A percentile compares a stretch with the other conserved stretches of the same genome.
phyloP scores from a whole-genome alignment of 2,888 invertebrate genomes.

The Tiphia femorata region DNA sequence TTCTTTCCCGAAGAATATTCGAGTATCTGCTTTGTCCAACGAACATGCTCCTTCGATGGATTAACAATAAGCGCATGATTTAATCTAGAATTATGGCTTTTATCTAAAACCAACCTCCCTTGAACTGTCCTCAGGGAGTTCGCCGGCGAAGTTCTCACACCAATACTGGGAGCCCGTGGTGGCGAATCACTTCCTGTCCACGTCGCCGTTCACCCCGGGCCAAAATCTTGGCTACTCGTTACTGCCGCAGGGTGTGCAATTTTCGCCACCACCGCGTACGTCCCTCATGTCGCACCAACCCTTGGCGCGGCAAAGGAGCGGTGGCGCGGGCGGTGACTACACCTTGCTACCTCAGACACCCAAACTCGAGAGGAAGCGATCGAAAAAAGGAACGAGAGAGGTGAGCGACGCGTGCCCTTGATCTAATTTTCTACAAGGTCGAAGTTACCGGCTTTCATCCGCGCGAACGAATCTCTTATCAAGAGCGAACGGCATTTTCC shows the following conservation, averaged over 20 bases:
- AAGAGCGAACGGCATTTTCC: background rate
- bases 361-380: conserved; percentile 62
- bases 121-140: conserved; percentile 67
- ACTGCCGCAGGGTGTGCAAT: conserved; percentile 59
- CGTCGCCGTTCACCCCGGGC: conserved; percentile 74
- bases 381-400: conserved; percentile 61
- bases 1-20: too few species aligned
- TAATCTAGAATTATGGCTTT: too few species aligned
- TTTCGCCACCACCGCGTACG: conserved; percentile 59
- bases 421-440: too few species aligned
- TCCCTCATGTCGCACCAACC: conserved; percentile 53
- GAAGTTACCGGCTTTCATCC: too few species aligned
- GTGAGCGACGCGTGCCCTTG: conserved; percentile 43
- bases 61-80: too few species aligned
- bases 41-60: too few species aligned
- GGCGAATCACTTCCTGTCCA: conserved; percentile 79
- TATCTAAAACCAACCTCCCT: too few species aligned
- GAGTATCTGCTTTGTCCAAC: too few species aligned
- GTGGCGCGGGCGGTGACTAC: conserved; percentile 61
- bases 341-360: conserved; percentile 64
- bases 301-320: conserved; percentile 59
- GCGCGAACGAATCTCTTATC: background rate
- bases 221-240: conserved; percentile 59
- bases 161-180: conserved; percentile 79
- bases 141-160: conserved; percentile 71